Conservation (phyloP, 1,140 invertebrate species). For the Drosophila subpulchrella region DNA sequence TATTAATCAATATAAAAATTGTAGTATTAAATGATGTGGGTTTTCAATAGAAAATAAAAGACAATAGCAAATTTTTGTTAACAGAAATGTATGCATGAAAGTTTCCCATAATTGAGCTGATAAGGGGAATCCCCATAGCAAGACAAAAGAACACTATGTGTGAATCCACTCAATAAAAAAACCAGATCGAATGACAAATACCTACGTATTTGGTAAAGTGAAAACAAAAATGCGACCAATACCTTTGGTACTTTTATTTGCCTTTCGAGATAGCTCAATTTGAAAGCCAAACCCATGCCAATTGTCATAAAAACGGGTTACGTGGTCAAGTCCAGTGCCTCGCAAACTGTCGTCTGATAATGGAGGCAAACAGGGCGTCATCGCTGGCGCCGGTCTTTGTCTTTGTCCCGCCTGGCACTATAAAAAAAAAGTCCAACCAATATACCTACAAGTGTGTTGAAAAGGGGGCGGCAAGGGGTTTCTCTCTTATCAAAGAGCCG, state of each 20-base stretch:
- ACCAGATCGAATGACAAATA: neutral
- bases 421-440: slow-evolving; percentile 13
- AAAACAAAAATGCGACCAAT: neutral
- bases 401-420: slow-evolving; percentile 48
- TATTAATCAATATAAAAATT: too few relatives aligned
- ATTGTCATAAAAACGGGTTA: slow-evolving; percentile 44
- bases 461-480: neutral
- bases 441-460: slow-evolving; percentile 13
- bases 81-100: neutral
- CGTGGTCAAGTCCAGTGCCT: slow-evolving; percentile 19
- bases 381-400: slow-evolving; percentile 59
- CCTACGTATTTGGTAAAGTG: neutral
- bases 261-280: slow-evolving; percentile 6
- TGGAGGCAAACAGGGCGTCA: slow-evolving; percentile 58
- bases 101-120: slow-evolving; percentile 4
- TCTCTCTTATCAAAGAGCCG: slow-evolving; percentile 37
- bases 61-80: too few relatives aligned
- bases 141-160: slow-evolving; percentile 3
- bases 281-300: slow-evolving; percentile 11
- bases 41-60: too few relatives aligned
- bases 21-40: too few relatives aligned
- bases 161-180: neutral
- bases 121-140: neutral
- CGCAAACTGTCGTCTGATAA: slow-evolving; percentile 58
- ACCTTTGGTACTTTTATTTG: neutral